Percentiles rank a stretch among this genome's conserved stretches.
phyloP scores from a whole-genome alignment of 2,113 vertebrate species.

The Zosterops pallidus region DNA sequence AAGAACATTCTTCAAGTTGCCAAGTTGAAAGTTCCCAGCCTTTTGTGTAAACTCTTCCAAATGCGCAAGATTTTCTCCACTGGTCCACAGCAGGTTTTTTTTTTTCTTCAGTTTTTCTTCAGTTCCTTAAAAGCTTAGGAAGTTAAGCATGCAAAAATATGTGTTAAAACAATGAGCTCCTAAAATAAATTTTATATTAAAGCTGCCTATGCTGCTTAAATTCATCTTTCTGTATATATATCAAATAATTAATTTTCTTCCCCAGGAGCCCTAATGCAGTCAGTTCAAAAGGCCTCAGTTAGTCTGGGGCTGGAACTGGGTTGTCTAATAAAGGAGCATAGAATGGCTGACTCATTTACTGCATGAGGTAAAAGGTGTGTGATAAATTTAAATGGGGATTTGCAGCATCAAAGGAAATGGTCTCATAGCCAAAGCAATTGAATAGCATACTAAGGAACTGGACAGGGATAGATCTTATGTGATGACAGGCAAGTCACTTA shows the following conservation, averaged over 20 bases:
- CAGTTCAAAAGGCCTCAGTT: neutral
- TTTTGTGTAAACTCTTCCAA: neutral
- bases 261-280: neutral
- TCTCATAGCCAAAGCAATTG: neutral
- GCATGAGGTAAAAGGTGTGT: constrained; percentile 17
- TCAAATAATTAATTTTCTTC: neutral
- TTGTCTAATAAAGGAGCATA: neutral
- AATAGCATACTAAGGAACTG: neutral
- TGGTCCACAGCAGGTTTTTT: neutral
- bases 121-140: neutral
- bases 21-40: neutral
- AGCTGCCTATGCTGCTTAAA: neutral
- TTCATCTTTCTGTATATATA: neutral
- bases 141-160: neutral
- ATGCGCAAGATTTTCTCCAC: neutral
- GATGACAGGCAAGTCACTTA: constrained; percentile 5
- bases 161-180: neutral
- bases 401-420: constrained; percentile 22
- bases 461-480: neutral
- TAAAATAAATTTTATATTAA: neutral
- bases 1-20: neutral
- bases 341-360: neutral
- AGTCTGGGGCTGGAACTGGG: neutral
- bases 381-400: neutral
- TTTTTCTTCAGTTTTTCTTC: neutral